These are phyloP conservation scores for Pyralis farinalis DNA, from an alignment of 2,888 invertebrate species.

Conservation along the genomic window DNA sequence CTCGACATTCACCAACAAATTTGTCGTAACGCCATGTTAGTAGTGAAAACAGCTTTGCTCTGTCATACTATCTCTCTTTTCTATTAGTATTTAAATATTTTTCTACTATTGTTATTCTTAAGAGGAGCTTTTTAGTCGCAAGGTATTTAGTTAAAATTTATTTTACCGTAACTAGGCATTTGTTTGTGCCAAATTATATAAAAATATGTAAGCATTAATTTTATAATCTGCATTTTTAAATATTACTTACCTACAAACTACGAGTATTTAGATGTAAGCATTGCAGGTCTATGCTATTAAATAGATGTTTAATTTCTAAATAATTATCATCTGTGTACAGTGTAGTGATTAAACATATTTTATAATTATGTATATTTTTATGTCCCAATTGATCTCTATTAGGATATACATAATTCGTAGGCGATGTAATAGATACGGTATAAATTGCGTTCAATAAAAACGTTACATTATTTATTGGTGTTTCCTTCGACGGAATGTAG, in stretches of 20 bases:
- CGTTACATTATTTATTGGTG: slow-evolving; percentile 55
- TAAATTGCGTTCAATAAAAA: slow-evolving; percentile 77
- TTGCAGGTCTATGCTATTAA: slow-evolving; percentile 7
- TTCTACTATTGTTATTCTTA: slow-evolving; percentile 50
- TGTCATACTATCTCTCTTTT: slow-evolving; percentile 19
- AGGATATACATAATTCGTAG: slow-evolving; percentile 49
- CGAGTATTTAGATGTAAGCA: slow-evolving; percentile 13
- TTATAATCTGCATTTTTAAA: slow-evolving; percentile 8
- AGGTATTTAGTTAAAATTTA: slow-evolving; percentile 5
- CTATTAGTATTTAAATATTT: slow-evolving; percentile 45
- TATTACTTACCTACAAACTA: slow-evolving; percentile 5
- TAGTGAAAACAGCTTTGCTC: slow-evolving; percentile 22
- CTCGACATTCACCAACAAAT: slow-evolving; percentile 36
- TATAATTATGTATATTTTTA: slow-evolving; percentile 39
- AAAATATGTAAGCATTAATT: slow-evolving; percentile 5
- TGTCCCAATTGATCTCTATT: slow-evolving; percentile 53
- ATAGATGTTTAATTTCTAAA: slow-evolving; percentile 31
- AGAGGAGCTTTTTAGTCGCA: slow-evolving; percentile 15
- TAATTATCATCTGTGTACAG: slow-evolving; percentile 36
- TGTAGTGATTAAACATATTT: slow-evolving; percentile 28
- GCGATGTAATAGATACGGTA: slow-evolving; percentile 62
- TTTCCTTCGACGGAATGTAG: slow-evolving; percentile 27
- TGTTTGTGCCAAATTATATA: slow-evolving; percentile 21
- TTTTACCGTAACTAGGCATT: slow-evolving; percentile 10
- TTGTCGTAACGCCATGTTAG: slow-evolving; percentile 33